Conservation (phyloP, 2,113 vertebrate genomes). For the Tursiops truncatus region DNA sequence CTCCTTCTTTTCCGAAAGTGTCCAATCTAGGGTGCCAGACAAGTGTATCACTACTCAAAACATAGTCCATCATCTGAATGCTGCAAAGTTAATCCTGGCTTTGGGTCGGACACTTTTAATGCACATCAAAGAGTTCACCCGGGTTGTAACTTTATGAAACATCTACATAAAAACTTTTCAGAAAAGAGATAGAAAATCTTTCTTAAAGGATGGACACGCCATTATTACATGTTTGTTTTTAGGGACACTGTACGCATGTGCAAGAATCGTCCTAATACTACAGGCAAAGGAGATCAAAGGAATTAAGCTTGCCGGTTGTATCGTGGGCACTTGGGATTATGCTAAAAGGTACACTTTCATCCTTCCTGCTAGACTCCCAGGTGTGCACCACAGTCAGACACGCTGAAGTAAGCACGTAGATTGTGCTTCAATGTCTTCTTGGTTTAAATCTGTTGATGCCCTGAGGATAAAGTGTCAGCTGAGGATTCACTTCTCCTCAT, state of each 20-base stretch:
- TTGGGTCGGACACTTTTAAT: not conserved
- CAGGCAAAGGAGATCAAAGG: not conserved
- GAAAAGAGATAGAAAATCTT: not conserved
- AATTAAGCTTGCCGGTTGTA: accelerated
- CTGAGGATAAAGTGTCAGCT: not conserved
- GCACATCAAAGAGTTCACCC: accelerated
- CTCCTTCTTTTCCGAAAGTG: too few relatives aligned
- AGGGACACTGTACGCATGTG: not conserved
- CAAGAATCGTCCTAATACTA: not conserved
- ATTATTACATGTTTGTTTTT: not conserved
- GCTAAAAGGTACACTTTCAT: too few relatives aligned
- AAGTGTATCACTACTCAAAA: not conserved
- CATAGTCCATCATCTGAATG: not conserved
- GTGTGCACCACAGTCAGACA: not conserved
- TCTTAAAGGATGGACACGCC: not conserved
- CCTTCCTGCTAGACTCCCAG: not conserved
- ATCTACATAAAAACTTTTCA: not conserved
- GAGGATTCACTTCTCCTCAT: too few relatives aligned
- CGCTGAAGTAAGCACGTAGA: not conserved
- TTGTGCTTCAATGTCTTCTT: accelerated
- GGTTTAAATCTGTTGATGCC: not conserved
- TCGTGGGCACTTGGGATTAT: not conserved
- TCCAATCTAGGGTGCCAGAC: not conserved
- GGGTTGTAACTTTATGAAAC: not conserved
- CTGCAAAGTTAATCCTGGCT: not conserved